phyloP scores from a whole-genome alignment of 2,888 invertebrate species.

The Parasteatoda lunata region DNA sequence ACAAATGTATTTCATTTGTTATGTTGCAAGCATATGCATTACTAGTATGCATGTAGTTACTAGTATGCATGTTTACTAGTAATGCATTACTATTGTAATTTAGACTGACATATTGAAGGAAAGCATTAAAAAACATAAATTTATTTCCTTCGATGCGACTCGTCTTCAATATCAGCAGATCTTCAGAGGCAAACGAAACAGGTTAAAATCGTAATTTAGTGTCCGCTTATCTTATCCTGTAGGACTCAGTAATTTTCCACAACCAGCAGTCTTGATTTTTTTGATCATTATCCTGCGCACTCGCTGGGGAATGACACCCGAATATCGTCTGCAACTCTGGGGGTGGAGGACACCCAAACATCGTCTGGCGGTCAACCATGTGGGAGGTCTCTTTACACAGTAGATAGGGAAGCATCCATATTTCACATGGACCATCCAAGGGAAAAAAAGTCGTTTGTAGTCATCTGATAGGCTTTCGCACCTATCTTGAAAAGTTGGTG shows the following conservation, averaged over 20 bases:
- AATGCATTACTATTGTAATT: too few species aligned
- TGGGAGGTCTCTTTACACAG: constrained; percentile 29
- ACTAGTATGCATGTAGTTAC: too few species aligned
- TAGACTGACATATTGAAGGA: too few species aligned
- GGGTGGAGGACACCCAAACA: neutral
- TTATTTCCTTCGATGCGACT: too few species aligned
- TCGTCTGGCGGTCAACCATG: constrained; percentile 2
- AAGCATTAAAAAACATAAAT: too few species aligned
- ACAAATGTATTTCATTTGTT: too few species aligned
- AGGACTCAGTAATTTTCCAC: constrained; percentile 1
- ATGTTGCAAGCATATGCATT: too few species aligned
- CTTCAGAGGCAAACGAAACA: too few species aligned
- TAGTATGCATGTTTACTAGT: too few species aligned
- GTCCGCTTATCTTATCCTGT: neutral
- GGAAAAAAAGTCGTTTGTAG: constrained; percentile 39
- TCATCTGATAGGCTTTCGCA: constrained; percentile 64
- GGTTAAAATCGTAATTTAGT: too few species aligned
- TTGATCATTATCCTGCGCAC: neutral
- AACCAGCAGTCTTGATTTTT: neutral
- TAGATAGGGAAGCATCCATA: constrained; percentile 1
- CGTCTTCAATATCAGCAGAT: too few species aligned
- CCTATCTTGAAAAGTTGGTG: constrained; percentile 50
- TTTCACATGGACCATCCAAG: constrained; percentile 3
- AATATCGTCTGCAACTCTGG: neutral
- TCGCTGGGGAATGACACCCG: neutral